Conservation (phyloP, 2,888 invertebrate species). For the Thyatira batis region DNA sequence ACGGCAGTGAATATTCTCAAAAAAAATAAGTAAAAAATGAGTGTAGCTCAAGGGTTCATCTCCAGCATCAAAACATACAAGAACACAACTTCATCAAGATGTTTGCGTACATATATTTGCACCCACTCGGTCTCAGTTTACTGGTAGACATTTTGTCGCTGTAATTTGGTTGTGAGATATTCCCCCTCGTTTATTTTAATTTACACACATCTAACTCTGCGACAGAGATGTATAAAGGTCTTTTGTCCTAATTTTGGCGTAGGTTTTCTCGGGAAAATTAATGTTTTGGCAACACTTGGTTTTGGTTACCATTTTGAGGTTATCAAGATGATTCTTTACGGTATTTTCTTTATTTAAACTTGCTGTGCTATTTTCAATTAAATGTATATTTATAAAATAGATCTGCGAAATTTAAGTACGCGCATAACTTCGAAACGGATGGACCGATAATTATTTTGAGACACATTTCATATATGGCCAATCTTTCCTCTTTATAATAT, state of each 20-base stretch:
- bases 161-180: slow-evolving; percentile 1
- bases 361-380: too few relatives aligned
- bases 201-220: not conserved
- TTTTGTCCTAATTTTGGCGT: not conserved
- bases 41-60: too few relatives aligned
- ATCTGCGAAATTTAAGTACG: too few relatives aligned
- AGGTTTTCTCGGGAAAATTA: not conserved
- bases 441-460: too few relatives aligned
- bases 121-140: not conserved
- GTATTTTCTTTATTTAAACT: too few relatives aligned
- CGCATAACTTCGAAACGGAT: too few relatives aligned
- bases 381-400: too few relatives aligned
- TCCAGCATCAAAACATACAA: not conserved
- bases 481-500: too few relatives aligned
- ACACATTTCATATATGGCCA: too few relatives aligned
- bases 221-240: not conserved
- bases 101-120: not conserved
- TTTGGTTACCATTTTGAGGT: not conserved
- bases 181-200: not conserved
- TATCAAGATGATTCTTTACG: too few relatives aligned
- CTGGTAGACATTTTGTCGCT: not conserved
- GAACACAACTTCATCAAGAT: not conserved
- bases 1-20: too few relatives aligned
- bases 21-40: too few relatives aligned
- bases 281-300: not conserved